A percentile compares a stretch with the other conserved stretches of the same genome.
Evolutionary conservation across 2,113 vertebrate genomes (phyloP).

Genomic region (Oenanthe melanoleuca): DNA sequence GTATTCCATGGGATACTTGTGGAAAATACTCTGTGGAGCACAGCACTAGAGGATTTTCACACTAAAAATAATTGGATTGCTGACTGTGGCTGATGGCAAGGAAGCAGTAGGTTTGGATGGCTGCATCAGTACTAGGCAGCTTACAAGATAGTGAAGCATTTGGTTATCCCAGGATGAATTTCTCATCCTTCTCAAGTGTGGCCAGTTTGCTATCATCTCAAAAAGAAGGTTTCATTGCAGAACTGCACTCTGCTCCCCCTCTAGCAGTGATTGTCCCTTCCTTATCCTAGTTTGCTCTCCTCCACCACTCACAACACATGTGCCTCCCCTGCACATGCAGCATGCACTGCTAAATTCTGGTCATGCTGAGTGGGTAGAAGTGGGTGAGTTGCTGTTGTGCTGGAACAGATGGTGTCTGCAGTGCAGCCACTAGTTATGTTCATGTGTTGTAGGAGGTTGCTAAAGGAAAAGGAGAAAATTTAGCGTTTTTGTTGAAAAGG

Average conservation of each 20-base stretch:
- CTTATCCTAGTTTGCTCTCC: slow-evolving; percentile 17
- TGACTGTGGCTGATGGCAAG: not conserved
- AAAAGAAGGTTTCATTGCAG: not conserved
- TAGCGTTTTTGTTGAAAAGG: not conserved
- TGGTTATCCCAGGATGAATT: not conserved
- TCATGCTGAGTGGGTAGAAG: slow-evolving; percentile 34
- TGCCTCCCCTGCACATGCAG: slow-evolving; percentile 6
- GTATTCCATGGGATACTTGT: not conserved
- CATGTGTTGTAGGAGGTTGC: slow-evolving; percentile 45
- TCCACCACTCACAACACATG: not conserved
- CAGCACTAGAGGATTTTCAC: not conserved
- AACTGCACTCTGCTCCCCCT: not conserved
- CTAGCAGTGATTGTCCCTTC: not conserved
- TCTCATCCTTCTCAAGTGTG: not conserved
- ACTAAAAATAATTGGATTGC: not conserved
- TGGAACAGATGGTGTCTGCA: slow-evolving; percentile 62
- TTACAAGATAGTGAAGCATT: not conserved
- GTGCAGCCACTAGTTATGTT: slow-evolving; percentile 27
- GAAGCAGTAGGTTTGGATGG: not conserved
- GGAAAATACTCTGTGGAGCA: not conserved
- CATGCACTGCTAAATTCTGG: slow-evolving; percentile 27
- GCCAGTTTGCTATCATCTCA: rapidly evolving
- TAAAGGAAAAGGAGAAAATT: slow-evolving; percentile 25
- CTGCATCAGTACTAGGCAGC: not conserved
- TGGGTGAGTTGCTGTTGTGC: slow-evolving; percentile 55